These are phyloP conservation scores for Desmodus rotundus DNA, from an alignment of 2,113 vertebrate species.

Conservation along the genomic window DNA sequence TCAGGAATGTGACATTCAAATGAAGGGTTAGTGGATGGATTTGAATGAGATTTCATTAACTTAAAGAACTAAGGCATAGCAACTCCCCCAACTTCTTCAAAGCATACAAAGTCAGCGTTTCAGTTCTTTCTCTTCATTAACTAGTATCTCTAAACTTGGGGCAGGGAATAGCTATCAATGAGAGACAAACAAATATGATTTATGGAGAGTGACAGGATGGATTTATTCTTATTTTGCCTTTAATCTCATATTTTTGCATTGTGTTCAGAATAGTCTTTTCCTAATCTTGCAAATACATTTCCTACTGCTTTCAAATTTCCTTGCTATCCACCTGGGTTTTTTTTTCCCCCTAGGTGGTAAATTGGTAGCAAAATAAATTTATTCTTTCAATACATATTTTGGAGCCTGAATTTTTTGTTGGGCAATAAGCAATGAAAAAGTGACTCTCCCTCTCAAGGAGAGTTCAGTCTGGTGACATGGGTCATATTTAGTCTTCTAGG, in stretches of 20 bases:
- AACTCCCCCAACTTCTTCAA: not conserved
- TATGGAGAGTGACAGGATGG: not conserved
- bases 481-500: not conserved
- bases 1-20: constrained; percentile 50
- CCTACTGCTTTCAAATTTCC: constrained; percentile 28
- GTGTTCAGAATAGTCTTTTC: constrained; percentile 23
- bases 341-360: not conserved
- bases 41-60: constrained; percentile 28
- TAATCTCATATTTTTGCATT: constrained; percentile 29
- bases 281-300: constrained; percentile 40
- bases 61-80: constrained; percentile 35
- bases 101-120: constrained; percentile 41
- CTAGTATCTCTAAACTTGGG: not conserved
- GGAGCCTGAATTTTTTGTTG: not conserved
- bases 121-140: constrained; percentile 45
- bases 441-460: not conserved
- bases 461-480: not conserved
- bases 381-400: constrained; percentile 46
- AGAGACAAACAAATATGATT: constrained; percentile 31
- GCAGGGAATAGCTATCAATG: not conserved
- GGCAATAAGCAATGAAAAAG: not conserved
- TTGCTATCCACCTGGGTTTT: constrained; percentile 24
- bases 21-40: not conserved
- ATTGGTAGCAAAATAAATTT: constrained; percentile 43
- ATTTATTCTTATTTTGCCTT: constrained; percentile 41